Percentiles rank a stretch among this genome's conserved stretches.
These are phyloP conservation scores for Sebastes matsubarae DNA, from an alignment of 2,797 vertebrate genomes.

Conservation along the genomic window DNA sequence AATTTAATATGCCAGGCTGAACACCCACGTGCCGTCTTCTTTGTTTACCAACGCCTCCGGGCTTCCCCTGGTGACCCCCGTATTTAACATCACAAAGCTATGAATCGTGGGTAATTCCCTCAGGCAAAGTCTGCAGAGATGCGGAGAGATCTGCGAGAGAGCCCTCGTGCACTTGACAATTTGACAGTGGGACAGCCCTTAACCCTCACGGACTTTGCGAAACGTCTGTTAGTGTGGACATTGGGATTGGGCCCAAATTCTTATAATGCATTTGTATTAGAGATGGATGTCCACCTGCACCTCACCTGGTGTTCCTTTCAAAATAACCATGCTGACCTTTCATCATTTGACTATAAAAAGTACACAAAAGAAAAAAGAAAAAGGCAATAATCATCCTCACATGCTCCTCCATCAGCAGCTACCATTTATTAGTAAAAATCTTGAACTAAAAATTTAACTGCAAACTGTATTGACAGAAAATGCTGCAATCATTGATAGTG, in stretches of 20 bases:
- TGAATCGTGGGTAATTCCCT: too few species aligned
- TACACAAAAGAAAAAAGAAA: background rate
- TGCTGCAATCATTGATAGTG: background rate
- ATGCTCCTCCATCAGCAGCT: background rate
- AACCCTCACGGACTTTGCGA: too few species aligned
- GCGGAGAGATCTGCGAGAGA: too few species aligned
- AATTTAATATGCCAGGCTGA: too few species aligned
- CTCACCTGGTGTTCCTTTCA: background rate
- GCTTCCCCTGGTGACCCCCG: too few species aligned
- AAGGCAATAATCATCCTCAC: background rate
- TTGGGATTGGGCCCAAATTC: background rate
- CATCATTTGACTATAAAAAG: background rate
- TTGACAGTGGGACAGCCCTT: too few species aligned
- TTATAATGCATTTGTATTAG: background rate
- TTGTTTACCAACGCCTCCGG: too few species aligned
- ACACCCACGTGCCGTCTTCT: too few species aligned
- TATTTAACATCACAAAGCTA: too few species aligned
- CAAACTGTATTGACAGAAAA: background rate
- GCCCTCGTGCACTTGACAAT: too few species aligned
- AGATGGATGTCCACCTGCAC: background rate
- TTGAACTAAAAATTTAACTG: background rate
- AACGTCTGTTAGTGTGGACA: too few species aligned
- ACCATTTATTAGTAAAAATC: background rate
- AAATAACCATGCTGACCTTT: background rate
- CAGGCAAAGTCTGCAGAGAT: too few species aligned